These are phyloP conservation scores for Achroia grisella DNA, from an alignment of 1,140 invertebrate genomes.

Conservation along the genomic window DNA sequence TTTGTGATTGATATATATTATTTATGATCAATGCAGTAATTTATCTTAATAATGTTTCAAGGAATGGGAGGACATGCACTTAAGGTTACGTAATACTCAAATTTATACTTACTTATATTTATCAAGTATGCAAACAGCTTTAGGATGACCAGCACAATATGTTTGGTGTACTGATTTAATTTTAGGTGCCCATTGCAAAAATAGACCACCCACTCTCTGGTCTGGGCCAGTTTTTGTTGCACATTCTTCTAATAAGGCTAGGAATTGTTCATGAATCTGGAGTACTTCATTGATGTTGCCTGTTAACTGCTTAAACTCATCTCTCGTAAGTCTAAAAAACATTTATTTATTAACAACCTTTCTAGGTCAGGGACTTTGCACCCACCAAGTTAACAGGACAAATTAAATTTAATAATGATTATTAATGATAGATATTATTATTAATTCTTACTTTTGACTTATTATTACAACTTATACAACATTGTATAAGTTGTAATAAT, in stretches of 20 bases:
- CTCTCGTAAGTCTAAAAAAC: conserved; percentile 82
- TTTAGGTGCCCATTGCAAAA: conserved; percentile 89
- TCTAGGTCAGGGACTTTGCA: too few species aligned
- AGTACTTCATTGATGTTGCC: conserved; percentile 93
- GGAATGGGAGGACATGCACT: background rate
- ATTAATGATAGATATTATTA: too few species aligned
- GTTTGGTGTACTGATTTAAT: conserved; percentile 89
- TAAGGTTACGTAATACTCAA: background rate
- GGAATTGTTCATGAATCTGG: conserved; percentile 86
- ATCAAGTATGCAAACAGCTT: conserved; percentile 92
- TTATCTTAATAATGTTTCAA: background rate
- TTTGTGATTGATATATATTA: background rate
- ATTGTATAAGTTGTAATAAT: too few species aligned
- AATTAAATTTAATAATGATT: too few species aligned
- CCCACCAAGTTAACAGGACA: too few species aligned
- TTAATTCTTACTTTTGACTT: too few species aligned
- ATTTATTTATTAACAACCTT: too few species aligned
- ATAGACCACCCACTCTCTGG: conserved; percentile 92
- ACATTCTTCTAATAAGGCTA: conserved; percentile 85
- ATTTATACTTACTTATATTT: conserved; percentile 83
- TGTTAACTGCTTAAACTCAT: conserved; percentile 89
- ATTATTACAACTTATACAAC: too few species aligned
- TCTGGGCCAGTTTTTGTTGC: conserved; percentile 79
- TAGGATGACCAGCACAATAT: conserved; percentile 95
- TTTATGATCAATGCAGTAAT: background rate